These are phyloP conservation scores for Leptinotarsa haldemani DNA, from an alignment of 2,888 invertebrate species.

Conservation along the genomic window DNA sequence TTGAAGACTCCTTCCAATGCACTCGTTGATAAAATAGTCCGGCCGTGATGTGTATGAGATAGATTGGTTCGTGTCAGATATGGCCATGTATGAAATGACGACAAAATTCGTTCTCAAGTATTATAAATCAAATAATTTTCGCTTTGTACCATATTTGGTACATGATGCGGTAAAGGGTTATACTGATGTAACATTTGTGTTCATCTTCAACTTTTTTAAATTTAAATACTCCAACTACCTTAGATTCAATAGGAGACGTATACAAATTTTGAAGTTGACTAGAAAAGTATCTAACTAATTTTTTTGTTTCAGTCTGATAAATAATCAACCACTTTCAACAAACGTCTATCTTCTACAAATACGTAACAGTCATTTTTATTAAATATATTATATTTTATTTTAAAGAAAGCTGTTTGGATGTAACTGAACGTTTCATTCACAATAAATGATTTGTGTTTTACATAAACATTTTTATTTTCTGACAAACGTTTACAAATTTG, in stretches of 20 bases:
- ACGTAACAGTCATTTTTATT: conserved; percentile 25
- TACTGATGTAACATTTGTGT: too few relatives aligned
- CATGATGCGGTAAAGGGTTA: too few relatives aligned
- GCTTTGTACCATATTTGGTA: too few relatives aligned
- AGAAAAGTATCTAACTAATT: conserved; percentile 24
- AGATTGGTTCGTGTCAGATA: too few relatives aligned
- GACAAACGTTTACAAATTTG: conserved; percentile 35
- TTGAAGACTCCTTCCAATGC: too few relatives aligned
- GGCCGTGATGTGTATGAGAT: too few relatives aligned
- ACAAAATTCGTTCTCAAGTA: too few relatives aligned
- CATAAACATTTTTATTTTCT: conserved; percentile 28
- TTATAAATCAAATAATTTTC: too few relatives aligned
- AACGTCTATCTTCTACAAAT: conserved; percentile 23
- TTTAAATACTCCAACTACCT: conserved; percentile 20
- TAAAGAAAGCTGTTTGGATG: conserved; percentile 26
- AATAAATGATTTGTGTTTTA: conserved; percentile 20
- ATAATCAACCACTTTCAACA: conserved; percentile 24
- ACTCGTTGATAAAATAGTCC: too few relatives aligned
- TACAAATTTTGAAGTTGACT: conserved; percentile 27
- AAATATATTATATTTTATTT: conserved; percentile 25
- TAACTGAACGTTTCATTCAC: conserved; percentile 27
- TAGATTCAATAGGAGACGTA: conserved; percentile 25
- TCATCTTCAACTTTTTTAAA: conserved; percentile 23
- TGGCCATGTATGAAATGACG: too few relatives aligned
- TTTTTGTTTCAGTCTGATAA: conserved; percentile 25